Conservation (phyloP, 2,113 vertebrate genomes). For the Hemicordylus capensis region DNA sequence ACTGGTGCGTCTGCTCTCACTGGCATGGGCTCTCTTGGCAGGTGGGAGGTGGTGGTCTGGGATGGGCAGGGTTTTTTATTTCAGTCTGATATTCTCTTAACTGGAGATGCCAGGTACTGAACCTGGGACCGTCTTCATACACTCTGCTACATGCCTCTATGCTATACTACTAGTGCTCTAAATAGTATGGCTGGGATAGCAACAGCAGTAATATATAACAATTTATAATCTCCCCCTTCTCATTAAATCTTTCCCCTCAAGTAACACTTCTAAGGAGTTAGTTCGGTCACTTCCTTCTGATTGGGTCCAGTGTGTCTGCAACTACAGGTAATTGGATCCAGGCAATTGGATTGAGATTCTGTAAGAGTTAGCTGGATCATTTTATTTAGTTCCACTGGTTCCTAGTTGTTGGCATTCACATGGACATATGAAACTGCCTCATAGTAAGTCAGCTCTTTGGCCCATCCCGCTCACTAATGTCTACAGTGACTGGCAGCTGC, state of each 20-base stretch:
- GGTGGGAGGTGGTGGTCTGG: background rate
- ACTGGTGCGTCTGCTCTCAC: background rate
- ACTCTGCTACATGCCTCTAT: background rate
- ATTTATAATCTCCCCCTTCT: background rate
- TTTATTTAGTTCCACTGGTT: background rate
- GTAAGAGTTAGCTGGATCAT: background rate
- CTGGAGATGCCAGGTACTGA: background rate
- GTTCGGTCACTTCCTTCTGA: background rate
- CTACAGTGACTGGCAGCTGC: no score
- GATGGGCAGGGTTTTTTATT: background rate
- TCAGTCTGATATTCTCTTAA: background rate
- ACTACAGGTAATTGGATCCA: no score
- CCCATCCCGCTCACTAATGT: no score
- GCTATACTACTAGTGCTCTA: background rate
- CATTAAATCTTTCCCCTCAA: background rate
- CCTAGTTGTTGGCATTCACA: background rate
- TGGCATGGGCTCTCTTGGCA: background rate
- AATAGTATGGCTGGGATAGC: background rate
- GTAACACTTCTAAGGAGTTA: no score
- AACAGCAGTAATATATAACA: background rate
- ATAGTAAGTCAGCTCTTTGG: no score
- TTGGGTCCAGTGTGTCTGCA: background rate
- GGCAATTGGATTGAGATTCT: background rate
- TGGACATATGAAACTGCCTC: no score
- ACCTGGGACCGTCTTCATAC: background rate